Percentiles rank a stretch among this genome's conserved stretches.
Conservation (phyloP, 1,140 invertebrate genomes). For the Zophobas atratus region DNA sequence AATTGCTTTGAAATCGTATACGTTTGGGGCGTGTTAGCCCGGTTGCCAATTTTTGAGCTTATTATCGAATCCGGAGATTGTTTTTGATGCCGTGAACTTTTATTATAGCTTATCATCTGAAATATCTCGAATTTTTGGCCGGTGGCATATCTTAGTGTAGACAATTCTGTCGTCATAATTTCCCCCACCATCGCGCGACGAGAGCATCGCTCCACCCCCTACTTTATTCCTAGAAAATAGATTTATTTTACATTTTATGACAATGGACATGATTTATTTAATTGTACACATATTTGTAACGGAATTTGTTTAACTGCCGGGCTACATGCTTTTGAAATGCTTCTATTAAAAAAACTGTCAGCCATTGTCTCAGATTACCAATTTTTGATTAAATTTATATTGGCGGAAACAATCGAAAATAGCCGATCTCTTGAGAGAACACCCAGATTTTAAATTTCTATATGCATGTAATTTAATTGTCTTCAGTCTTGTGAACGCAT, state of each 20-base stretch:
- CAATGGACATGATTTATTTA: slow-evolving; percentile 13
- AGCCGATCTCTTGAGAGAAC: slow-evolving; percentile 55
- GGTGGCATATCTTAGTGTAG: slow-evolving; percentile 27
- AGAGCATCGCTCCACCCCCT: slow-evolving; percentile 30
- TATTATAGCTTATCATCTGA: slow-evolving; percentile 47
- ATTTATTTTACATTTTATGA: slow-evolving; percentile 17
- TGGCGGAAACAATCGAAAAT: slow-evolving; percentile 57
- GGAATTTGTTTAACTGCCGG: background rate
- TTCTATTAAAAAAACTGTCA: slow-evolving; percentile 1
- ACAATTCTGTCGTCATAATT: slow-evolving; percentile 44
- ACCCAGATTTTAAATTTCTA: slow-evolving; percentile 60
- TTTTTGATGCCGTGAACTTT: slow-evolving; percentile 34
- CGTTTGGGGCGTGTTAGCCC: slow-evolving; percentile 1
- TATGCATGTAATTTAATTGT: slow-evolving; percentile 61
- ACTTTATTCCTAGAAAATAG: slow-evolving; percentile 34
- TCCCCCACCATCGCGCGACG: slow-evolving; percentile 16
- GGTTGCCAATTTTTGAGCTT: slow-evolving; percentile 8
- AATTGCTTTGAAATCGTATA: slow-evolving; percentile 1
- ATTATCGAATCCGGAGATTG: slow-evolving; percentile 35
- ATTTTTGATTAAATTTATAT: slow-evolving; percentile 53
- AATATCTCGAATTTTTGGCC: slow-evolving; percentile 48
- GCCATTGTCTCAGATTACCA: slow-evolving; percentile 45
- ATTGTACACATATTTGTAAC: background rate
- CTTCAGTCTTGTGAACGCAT: slow-evolving; percentile 57
- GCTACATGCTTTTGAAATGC: background rate